Percentiles rank a stretch among this genome's conserved stretches.
Conservation (phyloP, 2,113 vertebrate genomes). For the Ciconia maguari region DNA sequence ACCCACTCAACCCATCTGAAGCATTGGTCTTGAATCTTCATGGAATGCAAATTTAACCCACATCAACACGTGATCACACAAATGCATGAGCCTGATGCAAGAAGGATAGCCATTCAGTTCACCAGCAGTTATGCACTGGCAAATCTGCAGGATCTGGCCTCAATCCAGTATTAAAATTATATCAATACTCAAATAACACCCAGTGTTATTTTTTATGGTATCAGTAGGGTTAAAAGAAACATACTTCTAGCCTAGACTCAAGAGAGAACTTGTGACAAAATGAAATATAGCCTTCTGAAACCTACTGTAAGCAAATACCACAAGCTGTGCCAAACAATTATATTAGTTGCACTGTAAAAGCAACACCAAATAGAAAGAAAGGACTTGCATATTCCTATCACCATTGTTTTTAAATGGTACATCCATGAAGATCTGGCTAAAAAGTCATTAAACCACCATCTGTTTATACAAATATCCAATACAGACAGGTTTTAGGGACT, state of each 20-base stretch:
- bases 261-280: constrained; percentile 37
- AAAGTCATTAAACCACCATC: not conserved
- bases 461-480: not conserved
- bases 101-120: not conserved
- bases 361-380: not conserved
- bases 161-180: not conserved
- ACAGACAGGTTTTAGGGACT: not conserved
- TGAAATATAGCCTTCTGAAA: constrained; percentile 55
- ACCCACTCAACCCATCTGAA: not conserved
- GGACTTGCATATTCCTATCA: not conserved
- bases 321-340: constrained; percentile 44
- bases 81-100: not conserved
- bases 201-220: not conserved
- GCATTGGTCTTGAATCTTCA: not conserved
- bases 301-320: constrained; percentile 59
- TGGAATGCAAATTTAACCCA: not conserved
- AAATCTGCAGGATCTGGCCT: not conserved
- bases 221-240: constrained; percentile 40
- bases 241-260: not conserved
- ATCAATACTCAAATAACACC: not conserved
- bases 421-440: not conserved
- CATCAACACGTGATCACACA: not conserved
- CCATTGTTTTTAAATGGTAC: not conserved
- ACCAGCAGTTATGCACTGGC: not conserved
- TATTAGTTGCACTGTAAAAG: constrained; percentile 25